phyloP scores from a whole-genome alignment of 2,797 vertebrate genomes.

The Hozukius guyotensis region DNA sequence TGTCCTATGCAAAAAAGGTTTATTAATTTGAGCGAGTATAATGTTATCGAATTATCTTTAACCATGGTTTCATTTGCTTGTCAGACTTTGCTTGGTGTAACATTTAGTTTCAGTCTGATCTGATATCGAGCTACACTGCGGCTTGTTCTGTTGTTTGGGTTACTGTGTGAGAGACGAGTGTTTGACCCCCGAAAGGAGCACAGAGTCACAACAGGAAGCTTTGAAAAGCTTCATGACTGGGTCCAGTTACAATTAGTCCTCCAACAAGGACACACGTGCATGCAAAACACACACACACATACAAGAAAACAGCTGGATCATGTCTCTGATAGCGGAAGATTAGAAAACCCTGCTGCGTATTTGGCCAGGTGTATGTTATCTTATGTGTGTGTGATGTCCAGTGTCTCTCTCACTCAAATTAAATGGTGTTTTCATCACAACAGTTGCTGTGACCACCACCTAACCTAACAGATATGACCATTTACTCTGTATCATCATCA shows the following conservation, averaged over 20 bases:
- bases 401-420: constrained; percentile 39
- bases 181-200: constrained; percentile 31
- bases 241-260: constrained; percentile 68
- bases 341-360: constrained; percentile 4
- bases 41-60: not conserved
- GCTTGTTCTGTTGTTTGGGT: constrained; percentile 57
- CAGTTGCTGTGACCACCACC: constrained; percentile 64
- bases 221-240: constrained; percentile 55
- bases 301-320: constrained; percentile 45
- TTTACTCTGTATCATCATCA: constrained; percentile 33
- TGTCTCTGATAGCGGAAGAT: constrained; percentile 21
- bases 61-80: not conserved
- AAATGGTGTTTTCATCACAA: constrained; percentile 62
- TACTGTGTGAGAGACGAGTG: constrained; percentile 18
- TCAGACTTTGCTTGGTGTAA: not conserved
- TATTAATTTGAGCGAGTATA: not conserved
- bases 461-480: constrained; percentile 32
- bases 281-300: not conserved
- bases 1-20: not conserved
- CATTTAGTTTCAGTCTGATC: not conserved
- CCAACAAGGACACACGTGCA: constrained; percentile 33
- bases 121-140: not conserved
- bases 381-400: constrained; percentile 13
- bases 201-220: constrained; percentile 71
- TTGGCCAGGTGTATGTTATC: constrained; percentile 31